Conservation (phyloP, 2,888 invertebrate species). For the Dorcus hopei region DNA sequence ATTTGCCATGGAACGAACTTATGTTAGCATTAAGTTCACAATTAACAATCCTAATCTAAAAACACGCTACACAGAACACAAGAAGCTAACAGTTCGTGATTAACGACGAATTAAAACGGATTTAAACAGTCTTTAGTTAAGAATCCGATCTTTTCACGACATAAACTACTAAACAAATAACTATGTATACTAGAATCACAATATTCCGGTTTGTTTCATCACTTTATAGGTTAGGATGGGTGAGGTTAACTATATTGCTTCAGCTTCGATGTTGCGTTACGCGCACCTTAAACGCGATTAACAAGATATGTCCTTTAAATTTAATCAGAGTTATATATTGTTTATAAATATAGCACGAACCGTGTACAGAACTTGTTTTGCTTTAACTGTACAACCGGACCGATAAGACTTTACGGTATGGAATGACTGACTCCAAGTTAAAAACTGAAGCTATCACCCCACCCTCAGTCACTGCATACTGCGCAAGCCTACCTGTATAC, state of each 20-base stretch:
- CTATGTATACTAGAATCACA: background rate
- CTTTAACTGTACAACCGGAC: slow-evolving; percentile 1
- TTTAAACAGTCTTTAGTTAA: background rate
- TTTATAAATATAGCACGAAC: too few species aligned
- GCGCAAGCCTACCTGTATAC: slow-evolving; percentile 24
- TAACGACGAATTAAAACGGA: background rate
- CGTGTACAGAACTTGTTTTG: background rate
- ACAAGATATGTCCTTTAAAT: background rate
- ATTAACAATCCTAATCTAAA: background rate
- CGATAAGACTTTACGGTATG: slow-evolving; percentile 11
- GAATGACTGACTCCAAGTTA: slow-evolving; percentile 2
- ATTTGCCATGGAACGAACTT: background rate
- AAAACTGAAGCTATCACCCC: slow-evolving; percentile 22
- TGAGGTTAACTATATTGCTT: slow-evolving; percentile 26
- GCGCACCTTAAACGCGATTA: background rate
- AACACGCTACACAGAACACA: background rate
- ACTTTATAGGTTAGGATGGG: slow-evolving; percentile 26
- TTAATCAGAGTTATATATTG: too few species aligned
- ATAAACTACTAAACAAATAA: background rate
- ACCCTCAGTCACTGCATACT: slow-evolving; percentile 19
- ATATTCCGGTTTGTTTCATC: slow-evolving; percentile 6
- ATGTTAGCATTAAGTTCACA: background rate
- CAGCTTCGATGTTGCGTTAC: slow-evolving; percentile 19
- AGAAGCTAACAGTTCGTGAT: background rate
- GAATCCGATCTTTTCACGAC: background rate